These are phyloP conservation scores for Diadromus collaris DNA, from an alignment of 2,888 invertebrate genomes.

Conservation along the genomic window DNA sequence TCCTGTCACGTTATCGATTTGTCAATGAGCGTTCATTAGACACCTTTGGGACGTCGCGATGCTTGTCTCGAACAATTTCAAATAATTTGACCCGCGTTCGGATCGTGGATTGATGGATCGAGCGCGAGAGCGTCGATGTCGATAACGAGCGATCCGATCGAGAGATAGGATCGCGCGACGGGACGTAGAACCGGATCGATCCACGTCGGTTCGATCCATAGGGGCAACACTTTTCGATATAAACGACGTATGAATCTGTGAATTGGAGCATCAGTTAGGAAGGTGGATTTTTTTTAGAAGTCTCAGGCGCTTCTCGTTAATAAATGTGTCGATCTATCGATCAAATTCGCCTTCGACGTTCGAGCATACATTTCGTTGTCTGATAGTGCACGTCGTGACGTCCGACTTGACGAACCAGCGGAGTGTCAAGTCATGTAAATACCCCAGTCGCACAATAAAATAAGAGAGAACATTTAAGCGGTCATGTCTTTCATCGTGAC, in stretches of 20 bases:
- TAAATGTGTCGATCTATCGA: not conserved
- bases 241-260: not conserved
- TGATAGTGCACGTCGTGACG: slow-evolving; percentile 1
- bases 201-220: not conserved
- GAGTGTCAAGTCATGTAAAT: slow-evolving; percentile 47
- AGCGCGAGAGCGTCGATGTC: not conserved
- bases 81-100: not conserved
- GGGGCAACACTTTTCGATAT: not conserved
- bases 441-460: slow-evolving; percentile 19
- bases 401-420: slow-evolving; percentile 20
- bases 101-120: not conserved
- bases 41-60: not conserved
- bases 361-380: not conserved
- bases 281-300: not conserved
- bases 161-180: not conserved
- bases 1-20: slow-evolving; percentile 29
- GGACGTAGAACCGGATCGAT: not conserved
- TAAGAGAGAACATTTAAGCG: slow-evolving; percentile 13
- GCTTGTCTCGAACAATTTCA: slow-evolving; percentile 25
- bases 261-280: not conserved
- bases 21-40: slow-evolving; percentile 20
- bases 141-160: not conserved
- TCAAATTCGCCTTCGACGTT: not conserved
- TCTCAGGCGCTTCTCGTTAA: not conserved
- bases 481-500: slow-evolving; percentile 32